Conservation (phyloP, 2,113 vertebrate species). For the Empidonax alnorum region DNA sequence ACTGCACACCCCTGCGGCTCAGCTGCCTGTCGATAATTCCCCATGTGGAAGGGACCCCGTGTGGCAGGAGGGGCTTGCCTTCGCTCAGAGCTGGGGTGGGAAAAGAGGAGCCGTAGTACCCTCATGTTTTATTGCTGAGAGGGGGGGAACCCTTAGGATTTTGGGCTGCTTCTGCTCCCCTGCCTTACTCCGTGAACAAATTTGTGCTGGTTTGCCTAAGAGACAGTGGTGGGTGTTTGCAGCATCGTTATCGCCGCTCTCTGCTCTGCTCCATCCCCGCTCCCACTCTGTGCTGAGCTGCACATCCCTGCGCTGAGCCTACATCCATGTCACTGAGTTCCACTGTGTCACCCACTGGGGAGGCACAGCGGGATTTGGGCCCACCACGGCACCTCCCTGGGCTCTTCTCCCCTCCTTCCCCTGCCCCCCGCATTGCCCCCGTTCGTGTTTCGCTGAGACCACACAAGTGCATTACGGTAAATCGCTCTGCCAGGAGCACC, state of each 20-base stretch:
- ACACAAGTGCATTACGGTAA: background rate
- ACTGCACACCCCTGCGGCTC: background rate
- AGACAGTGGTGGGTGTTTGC: too few relatives aligned
- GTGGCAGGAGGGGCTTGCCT: background rate
- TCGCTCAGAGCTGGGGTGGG: background rate
- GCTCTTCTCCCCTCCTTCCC: background rate
- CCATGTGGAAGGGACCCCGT: accelerated
- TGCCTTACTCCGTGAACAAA: background rate
- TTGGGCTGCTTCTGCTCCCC: background rate
- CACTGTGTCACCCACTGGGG: background rate
- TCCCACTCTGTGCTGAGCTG: background rate
- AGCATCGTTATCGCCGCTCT: background rate
- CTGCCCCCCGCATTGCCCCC: background rate
- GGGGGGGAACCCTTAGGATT: accelerated
- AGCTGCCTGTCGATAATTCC: accelerated
- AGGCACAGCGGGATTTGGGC: accelerated
- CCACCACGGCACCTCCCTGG: accelerated
- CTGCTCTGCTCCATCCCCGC: background rate
- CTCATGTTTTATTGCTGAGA: background rate
- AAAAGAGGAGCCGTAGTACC: accelerated
- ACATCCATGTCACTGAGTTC: accelerated
- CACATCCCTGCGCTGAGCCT: background rate
- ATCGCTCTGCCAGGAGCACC: background rate
- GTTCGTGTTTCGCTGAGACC: background rate
- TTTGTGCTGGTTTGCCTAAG: background rate